A percentile compares a stretch with the other conserved stretches of the same genome.
phyloP scores from a whole-genome alignment of 2,888 invertebrate species.

The Oscheius sp. region DNA sequence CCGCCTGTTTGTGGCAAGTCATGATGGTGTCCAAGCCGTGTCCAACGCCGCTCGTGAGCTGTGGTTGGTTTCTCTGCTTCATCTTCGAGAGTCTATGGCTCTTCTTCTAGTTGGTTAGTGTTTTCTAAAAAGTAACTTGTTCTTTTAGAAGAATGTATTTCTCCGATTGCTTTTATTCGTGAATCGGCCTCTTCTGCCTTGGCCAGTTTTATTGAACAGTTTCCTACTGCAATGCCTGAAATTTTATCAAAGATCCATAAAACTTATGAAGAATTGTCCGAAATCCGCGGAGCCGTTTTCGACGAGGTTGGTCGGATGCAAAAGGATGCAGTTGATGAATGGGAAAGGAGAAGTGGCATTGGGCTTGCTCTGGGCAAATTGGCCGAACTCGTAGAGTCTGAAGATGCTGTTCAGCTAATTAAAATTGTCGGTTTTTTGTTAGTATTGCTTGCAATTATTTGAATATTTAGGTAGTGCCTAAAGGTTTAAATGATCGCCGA shows the following conservation, averaged over 20 bases:
- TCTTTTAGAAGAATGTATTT: conserved; percentile 57
- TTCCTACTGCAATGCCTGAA: conserved; percentile 45
- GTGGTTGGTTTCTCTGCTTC: conserved; percentile 44
- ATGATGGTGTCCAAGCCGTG: conserved; percentile 48
- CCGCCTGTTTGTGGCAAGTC: conserved; percentile 45
- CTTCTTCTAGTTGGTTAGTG: conserved; percentile 42
- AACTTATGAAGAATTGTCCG: conserved; percentile 48
- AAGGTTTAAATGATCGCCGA: conserved; percentile 87
- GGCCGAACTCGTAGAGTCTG: conserved; percentile 34
- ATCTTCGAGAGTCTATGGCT: conserved; percentile 42
- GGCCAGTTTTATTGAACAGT: conserved; percentile 75
- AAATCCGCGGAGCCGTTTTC: conserved; percentile 76
- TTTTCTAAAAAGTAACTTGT: neutral
- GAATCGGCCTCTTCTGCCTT: conserved; percentile 86
- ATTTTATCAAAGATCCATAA: conserved; percentile 49
- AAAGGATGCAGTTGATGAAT: conserved; percentile 85
- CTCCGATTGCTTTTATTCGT: conserved; percentile 78
- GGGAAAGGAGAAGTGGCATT: conserved; percentile 80
- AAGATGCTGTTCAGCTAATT: conserved; percentile 49
- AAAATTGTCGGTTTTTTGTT: conserved; percentile 35
- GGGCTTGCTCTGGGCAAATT: conserved; percentile 39
- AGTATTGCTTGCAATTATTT: too few species aligned
- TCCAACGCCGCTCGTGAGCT: conserved; percentile 39
- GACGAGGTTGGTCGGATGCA: conserved; percentile 92
- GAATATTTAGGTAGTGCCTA: conserved; percentile 79